These are phyloP conservation scores for Episyrphus balteatus DNA, from an alignment of 1,140 invertebrate genomes.

Conservation along the genomic window DNA sequence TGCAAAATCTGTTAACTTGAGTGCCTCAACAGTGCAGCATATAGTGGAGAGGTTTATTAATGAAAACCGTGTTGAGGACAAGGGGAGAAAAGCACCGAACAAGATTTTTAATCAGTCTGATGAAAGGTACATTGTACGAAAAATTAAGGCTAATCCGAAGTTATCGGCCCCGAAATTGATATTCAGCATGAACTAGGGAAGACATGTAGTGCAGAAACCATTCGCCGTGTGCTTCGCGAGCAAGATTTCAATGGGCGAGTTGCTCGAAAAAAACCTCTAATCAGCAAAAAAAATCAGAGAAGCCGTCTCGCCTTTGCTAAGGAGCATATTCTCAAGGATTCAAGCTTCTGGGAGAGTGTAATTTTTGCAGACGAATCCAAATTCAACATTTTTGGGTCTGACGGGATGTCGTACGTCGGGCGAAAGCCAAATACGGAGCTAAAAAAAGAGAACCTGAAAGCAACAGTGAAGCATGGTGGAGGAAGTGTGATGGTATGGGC, in stretches of 20 bases:
- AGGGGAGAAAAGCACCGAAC: constrained; percentile 7
- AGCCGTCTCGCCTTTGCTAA: constrained; percentile 1
- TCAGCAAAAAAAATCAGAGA: not conserved
- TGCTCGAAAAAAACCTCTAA: constrained; percentile 1
- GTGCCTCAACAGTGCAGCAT: not conserved
- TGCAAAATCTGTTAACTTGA: constrained; percentile 2
- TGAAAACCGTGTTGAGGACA: not conserved
- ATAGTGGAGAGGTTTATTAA: not conserved
- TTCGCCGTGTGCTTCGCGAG: not conserved
- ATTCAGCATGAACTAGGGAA: not conserved
- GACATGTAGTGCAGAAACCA: not conserved
- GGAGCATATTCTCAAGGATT: not conserved
- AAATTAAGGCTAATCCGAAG: constrained; percentile 4
- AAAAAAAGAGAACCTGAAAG: not conserved
- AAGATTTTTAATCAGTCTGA: constrained; percentile 4
- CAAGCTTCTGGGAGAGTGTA: constrained; percentile 6
- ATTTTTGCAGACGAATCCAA: constrained; percentile 9
- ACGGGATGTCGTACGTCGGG: constrained; percentile 2
- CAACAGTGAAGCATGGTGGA: constrained; percentile 7
- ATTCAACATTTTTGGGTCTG: constrained; percentile 7
- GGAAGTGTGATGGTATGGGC: too few relatives aligned
- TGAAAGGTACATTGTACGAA: constrained; percentile 3
- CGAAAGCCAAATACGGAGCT: constrained; percentile 5
- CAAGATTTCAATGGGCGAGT: constrained; percentile 1
- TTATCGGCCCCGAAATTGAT: constrained; percentile 4